Conservation (phyloP, 2,888 invertebrate species). For the Linnaemya tessellans region DNA sequence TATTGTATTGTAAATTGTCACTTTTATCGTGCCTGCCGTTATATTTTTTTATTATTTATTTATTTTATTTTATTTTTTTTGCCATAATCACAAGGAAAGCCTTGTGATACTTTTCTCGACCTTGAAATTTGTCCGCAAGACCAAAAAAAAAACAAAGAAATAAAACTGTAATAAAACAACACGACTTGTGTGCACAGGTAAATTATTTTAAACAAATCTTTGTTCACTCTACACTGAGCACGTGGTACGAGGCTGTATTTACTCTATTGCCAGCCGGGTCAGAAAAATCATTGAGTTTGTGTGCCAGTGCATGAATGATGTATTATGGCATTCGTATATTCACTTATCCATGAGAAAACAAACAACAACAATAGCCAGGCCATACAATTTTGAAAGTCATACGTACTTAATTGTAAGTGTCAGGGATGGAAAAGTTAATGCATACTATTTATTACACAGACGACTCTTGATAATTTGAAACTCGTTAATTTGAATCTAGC, state of each 20-base stretch:
- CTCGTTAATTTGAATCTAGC: no score
- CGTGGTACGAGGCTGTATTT: not conserved
- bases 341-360: slow-evolving; percentile 16
- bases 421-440: not conserved
- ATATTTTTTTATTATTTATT: no score
- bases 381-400: not conserved
- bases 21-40: slow-evolving; percentile 40
- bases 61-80: no score
- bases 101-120: slow-evolving; percentile 71
- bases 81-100: slow-evolving; percentile 49
- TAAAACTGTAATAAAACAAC: slow-evolving; percentile 27
- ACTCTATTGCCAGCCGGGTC: not conserved
- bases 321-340: slow-evolving; percentile 3
- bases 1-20: slow-evolving; percentile 36
- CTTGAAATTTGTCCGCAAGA: slow-evolving; percentile 68
- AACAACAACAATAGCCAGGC: slow-evolving; percentile 1
- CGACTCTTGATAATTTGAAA: no score
- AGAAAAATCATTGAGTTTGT: slow-evolving; percentile 11
- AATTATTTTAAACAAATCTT: slow-evolving; percentile 59
- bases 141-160: slow-evolving; percentile 15
- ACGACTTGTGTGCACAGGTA: slow-evolving; percentile 56
- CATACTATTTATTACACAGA: no score
- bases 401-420: not conserved
- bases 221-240: slow-evolving; percentile 41
- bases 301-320: slow-evolving; percentile 2